Evolutionary conservation across 2,888 invertebrate genomes (phyloP).

Genomic region (Limnephilus marmoratus): DNA sequence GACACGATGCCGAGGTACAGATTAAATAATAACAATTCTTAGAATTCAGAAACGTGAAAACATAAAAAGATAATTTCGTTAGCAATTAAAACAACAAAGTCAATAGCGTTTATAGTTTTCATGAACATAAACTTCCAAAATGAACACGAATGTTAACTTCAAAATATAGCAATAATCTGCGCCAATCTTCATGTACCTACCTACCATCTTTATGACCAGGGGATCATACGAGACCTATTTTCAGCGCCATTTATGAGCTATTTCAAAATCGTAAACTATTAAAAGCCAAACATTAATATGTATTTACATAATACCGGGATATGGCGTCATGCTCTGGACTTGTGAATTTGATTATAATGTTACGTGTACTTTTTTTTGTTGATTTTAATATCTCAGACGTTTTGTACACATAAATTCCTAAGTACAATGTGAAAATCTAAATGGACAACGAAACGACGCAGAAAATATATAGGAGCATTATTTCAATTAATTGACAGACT

Average conservation of each 20-base stretch:
- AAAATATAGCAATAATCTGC: background rate
- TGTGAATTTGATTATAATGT: background rate
- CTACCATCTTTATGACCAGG: background rate
- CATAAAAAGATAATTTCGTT: background rate
- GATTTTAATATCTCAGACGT: background rate
- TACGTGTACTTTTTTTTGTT: background rate
- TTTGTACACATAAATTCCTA: background rate
- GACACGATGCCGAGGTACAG: background rate
- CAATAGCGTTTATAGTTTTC: background rate
- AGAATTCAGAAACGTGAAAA: background rate
- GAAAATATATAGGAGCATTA: background rate
- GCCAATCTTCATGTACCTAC: background rate
- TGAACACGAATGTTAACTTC: background rate
- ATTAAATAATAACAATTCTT: background rate
- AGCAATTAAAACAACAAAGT: background rate
- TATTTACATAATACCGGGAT: background rate
- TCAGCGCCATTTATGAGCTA: slow-evolving; percentile 19
- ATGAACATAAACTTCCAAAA: background rate
- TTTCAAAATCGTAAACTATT: slow-evolving; percentile 43
- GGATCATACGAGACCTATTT: slow-evolving; percentile 28
- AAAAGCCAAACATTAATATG: background rate
- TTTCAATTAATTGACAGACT: background rate
- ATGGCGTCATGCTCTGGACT: background rate
- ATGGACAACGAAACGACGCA: background rate
- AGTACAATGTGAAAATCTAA: background rate